phyloP scores from a whole-genome alignment of 2,888 invertebrate species.

The Drosophila histrio region DNA sequence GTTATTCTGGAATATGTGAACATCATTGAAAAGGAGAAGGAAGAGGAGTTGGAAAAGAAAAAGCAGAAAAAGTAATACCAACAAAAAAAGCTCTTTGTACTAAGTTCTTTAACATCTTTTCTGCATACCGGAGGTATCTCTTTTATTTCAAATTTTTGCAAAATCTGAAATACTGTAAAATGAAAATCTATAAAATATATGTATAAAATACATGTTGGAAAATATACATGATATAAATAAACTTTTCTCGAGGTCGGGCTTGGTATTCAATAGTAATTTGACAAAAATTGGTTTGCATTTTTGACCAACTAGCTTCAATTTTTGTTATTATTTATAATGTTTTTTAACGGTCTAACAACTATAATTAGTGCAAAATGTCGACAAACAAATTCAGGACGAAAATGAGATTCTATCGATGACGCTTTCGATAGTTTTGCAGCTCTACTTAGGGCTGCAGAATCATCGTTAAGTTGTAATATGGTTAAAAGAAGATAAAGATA shows the following conservation, averaged over 20 bases:
- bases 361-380: too few relatives aligned
- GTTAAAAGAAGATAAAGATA: too few relatives aligned
- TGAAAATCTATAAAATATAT: constrained; percentile 35
- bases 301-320: too few relatives aligned
- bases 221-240: constrained; percentile 7
- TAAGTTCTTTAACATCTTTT: constrained; percentile 16
- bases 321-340: too few relatives aligned
- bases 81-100: background rate
- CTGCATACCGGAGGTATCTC: constrained; percentile 24
- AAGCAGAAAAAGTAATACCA: constrained; percentile 88
- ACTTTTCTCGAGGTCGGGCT: background rate
- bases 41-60: constrained; percentile 98
- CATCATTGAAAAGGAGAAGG: constrained; percentile 98
- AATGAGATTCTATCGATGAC: too few relatives aligned
- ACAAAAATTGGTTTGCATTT: too few relatives aligned
- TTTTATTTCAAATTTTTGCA: constrained; percentile 42
- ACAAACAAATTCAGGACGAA: too few relatives aligned
- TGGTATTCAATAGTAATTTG: too few relatives aligned
- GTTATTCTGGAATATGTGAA: constrained; percentile 97
- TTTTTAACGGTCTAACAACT: too few relatives aligned
- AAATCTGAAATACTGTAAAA: constrained; percentile 38
- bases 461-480: too few relatives aligned
- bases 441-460: too few relatives aligned
- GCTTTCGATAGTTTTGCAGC: too few relatives aligned
- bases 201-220: constrained; percentile 66